Base-by-base conservation (phyloP, 2,113 vertebrate genomes). In the Pangasianodon gigas region DNA sequence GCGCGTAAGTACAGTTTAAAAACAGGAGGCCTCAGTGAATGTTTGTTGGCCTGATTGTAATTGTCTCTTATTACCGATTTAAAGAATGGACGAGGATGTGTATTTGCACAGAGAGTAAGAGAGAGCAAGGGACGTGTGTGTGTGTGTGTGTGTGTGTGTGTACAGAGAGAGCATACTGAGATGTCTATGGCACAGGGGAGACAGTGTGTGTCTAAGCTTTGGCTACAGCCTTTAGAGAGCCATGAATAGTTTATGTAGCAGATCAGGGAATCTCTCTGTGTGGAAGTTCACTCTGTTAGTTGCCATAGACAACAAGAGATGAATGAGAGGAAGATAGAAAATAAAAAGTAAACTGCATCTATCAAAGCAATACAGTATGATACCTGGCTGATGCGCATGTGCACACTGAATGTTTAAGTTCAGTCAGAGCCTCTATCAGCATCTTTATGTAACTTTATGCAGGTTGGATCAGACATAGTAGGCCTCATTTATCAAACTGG, bases 201-300 rank as follows among this genome's bases (percentile, higher is more conserved):
- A 80, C 71, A 24, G 81, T 79, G 80, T 85, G 54, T 87, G 86
- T 86, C 29, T 71, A 44, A 51, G 87, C 67, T 52, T 87, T 90
- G 88, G 77, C 85, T 89, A 75, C 16, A 86, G 71, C 69, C 88
- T 84, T 48, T 87, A 9, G 85, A 87, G 56, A 81, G 58, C 75
- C 56, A 51, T 88, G 67, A 89, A 91, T 85, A 87, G 88, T 90
- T 87, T 74, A 90, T 87, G 71, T 88, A 54, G 46, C 32, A 75
- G 48, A 48, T 71, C 89, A 87, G 75, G 85, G 74, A 89, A 65
- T 54, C 81, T 89, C 84, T 89, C 87, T 85, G 56, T 89, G 74
- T 71, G 87, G 46, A 86, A 51, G n/a, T 74, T 87, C 65, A 88
- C 67, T 83, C 46, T 91, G 41, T 77, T 89, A 88, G 90, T 81